phyloP scores from a whole-genome alignment of 2,113 vertebrate genomes.

The Carlito syrichta region DNA sequence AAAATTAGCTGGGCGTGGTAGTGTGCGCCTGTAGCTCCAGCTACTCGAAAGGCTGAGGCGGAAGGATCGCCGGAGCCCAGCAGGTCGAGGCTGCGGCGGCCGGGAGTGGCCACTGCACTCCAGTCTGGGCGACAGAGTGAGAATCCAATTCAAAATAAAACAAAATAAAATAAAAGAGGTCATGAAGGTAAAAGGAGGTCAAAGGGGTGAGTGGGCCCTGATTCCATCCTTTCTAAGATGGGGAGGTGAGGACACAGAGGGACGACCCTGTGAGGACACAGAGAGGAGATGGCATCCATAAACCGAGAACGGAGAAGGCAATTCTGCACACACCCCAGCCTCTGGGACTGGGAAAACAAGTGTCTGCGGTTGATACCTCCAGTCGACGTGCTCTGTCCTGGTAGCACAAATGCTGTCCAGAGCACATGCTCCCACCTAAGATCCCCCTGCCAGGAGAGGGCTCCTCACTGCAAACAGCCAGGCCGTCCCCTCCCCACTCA shows the following conservation, averaged over 20 bases:
- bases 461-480: rapidly evolving
- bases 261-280: rapidly evolving
- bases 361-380: rapidly evolving
- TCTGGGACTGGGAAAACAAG: rapidly evolving
- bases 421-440: rapidly evolving
- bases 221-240: neutral
- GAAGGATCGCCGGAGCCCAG: no score
- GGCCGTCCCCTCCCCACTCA: rapidly evolving
- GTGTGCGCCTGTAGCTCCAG: no score
- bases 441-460: neutral
- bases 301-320: rapidly evolving
- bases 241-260: neutral
- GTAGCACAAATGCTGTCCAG: no score
- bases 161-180: neutral
- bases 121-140: no score
- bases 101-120: no score
- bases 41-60: no score
- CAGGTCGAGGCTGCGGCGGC: no score
- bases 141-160: no score
- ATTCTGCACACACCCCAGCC: rapidly evolving
- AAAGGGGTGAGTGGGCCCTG: rapidly evolving
- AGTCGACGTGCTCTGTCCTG: no score
- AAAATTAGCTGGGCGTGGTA: no score
- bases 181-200: neutral
- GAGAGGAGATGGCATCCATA: rapidly evolving